phyloP scores from a whole-genome alignment of 2,797 vertebrate genomes.

The Loriculus beryllinus region DNA sequence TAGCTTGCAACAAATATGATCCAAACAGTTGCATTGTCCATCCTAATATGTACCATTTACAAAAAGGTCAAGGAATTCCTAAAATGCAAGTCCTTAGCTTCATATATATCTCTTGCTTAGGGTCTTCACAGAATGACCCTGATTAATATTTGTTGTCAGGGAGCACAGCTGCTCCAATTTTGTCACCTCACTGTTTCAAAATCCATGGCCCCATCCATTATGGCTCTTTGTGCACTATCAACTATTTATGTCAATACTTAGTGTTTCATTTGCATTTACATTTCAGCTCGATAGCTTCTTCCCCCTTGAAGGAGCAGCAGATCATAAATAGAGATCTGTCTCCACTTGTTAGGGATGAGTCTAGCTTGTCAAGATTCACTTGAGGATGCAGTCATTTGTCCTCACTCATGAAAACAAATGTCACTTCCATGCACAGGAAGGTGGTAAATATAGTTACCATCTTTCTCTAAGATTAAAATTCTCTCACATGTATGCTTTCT shows the following conservation, averaged over 20 bases:
- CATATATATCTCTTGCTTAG: neutral
- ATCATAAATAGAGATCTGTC: constrained; percentile 66
- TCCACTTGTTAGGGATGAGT: constrained; percentile 61
- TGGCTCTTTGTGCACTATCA: constrained; percentile 45
- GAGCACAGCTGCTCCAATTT: constrained; percentile 39
- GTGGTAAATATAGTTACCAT: constrained; percentile 37
- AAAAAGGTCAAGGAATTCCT: neutral
- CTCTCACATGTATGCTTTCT: neutral
- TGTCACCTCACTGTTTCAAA: constrained; percentile 30
- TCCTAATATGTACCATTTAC: neutral
- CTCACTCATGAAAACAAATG: constrained; percentile 66
- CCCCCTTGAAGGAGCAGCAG: constrained; percentile 39
- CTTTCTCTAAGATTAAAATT: constrained; percentile 23
- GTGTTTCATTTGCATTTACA: constrained; percentile 53
- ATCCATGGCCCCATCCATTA: constrained; percentile 42
- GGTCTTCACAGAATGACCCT: constrained; percentile 1
- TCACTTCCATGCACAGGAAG: constrained; percentile 50
- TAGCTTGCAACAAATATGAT: neutral
- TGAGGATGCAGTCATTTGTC: constrained; percentile 62
- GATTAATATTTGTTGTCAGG: constrained; percentile 27
- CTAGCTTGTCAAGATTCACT: constrained; percentile 66
- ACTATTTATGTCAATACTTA: constrained; percentile 65
- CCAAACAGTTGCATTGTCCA: neutral
- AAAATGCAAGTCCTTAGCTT: neutral
- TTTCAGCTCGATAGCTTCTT: constrained; percentile 54